These are phyloP conservation scores for Trachemys scripta DNA, from an alignment of 2,113 vertebrate species.

Conservation along the genomic window DNA sequence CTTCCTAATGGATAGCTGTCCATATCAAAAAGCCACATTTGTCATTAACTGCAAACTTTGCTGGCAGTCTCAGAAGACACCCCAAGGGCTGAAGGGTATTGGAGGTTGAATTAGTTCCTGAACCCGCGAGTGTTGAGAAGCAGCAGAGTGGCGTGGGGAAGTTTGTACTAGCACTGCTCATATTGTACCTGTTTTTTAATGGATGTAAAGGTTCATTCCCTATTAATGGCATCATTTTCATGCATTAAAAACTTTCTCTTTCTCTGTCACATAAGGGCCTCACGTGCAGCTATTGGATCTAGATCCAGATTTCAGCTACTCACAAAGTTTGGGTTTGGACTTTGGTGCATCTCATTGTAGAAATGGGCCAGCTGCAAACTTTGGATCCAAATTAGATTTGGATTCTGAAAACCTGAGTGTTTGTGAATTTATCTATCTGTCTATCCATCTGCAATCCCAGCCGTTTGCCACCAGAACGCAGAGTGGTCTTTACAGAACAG, in stretches of 20 bases:
- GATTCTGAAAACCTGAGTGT: background rate
- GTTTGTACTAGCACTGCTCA: background rate
- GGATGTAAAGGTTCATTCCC: background rate
- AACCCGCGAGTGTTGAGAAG: background rate
- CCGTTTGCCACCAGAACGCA: background rate
- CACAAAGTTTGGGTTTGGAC: background rate
- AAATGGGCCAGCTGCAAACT: background rate
- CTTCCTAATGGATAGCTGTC: background rate
- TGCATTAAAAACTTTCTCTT: background rate
- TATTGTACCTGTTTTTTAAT: background rate
- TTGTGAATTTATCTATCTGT: conserved; percentile 4
- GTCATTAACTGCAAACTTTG: background rate
- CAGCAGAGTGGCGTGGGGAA: background rate
- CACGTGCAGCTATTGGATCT: background rate
- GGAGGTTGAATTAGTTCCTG: background rate
- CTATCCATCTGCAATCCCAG: conserved; percentile 26
- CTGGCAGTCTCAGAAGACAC: background rate
- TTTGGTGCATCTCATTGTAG: background rate
- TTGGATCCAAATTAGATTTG: conserved; percentile 20
- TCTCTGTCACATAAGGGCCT: background rate
- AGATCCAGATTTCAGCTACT: background rate
- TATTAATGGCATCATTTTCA: background rate
- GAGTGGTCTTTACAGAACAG: background rate
- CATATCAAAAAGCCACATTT: background rate
- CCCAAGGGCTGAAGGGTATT: background rate